Base-by-base conservation (phyloP, 2,888 invertebrate genomes). In the Dynastes grantii region DNA sequence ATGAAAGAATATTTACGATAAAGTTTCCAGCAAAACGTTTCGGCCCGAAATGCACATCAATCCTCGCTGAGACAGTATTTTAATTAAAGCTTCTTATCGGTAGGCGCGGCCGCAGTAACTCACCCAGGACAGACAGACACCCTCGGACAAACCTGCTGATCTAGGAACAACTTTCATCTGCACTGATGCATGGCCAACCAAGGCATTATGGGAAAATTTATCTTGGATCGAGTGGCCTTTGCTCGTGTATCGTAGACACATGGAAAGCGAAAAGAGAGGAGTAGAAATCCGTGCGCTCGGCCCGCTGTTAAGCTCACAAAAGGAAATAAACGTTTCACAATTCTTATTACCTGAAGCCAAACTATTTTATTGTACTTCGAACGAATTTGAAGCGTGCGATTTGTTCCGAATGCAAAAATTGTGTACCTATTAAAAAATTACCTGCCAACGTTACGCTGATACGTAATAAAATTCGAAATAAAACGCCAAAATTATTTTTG, bases 1-100 rank as follows among this genome's bases (percentile, higher is more conserved):
- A 73, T 73, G 73, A 73, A 73, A 73, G 73, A 73, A 61, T 73
- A 73, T 73, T 73, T 73, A 73, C 73, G 73, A 73, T 73, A 73
- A 73, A 73, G 73, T 73, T 73, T 73, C 73, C 73, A 73, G 73
- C 73, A 76, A 79, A 80, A 79, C 83, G 83, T 83, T 84, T 82
- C 82, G 73, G 81, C 82, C 84, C 84, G 83, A 84, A 83, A 85
- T 84, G 84, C 83, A 84, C 88, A 89, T 89, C 89, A 89, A 89
- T 89, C 89, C 84, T 88, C 85, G 82, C 80, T 84, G 85, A 87
- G 89, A 89, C 89, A 89, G 89, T 88, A 89, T 89, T 89, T 89
- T 89, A 89, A 89, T 89, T 89, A 89, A 89, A 89, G 87, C 88
- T 87, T 87, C 89, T 89, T 89, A 89, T 89, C 89, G 89, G 89